Base-by-base conservation (phyloP, 1,140 invertebrate species). In the Drosophila oshimai region DNA sequence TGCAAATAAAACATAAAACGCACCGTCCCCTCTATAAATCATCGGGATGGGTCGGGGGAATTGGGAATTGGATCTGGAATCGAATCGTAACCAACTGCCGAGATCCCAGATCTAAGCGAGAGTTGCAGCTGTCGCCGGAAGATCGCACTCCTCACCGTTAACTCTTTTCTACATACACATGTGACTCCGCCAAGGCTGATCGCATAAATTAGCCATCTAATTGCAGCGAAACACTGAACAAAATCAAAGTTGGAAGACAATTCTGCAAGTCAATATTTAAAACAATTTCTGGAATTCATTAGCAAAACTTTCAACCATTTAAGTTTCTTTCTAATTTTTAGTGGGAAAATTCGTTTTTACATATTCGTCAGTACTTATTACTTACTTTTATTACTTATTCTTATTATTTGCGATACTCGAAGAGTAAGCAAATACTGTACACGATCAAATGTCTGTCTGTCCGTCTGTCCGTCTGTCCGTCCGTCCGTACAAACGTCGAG, bases 131-230 rank as follows among this genome's bases (percentile, higher is more conserved):
- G 58, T 62, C 58, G 58, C 58, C 58, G 58, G 58, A 62, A 62
- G 53, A 62, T 60, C 37, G 57, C 29, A 47, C 50, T 76, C 39
- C 54, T 12, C 62, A 31, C 42, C 46, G 39, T 57, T 67, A 51
- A 33, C 31, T 41, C 10, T n/a, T 12, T 3, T 44, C 31, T 22
- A 31, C 22, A 46, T 47, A 18, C n/a, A n/a, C n/a, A n/a, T 31
- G 54, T 29, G 55, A 34, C 62, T 50, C 15, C 9, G 28, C 28
- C 31, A 44, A 42, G 47, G 50, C 36, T 39, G 61, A 80, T 49
- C 68, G 83, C 81, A 86, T 86, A 86, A 86, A 86, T 86, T 86
- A 86, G 77, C 81, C 55, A 87, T 76, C 81, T 86, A 86, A 86
- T 86, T 87, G 75, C 72, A 34, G 13, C 0, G 6, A 4, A 12